phyloP scores from a whole-genome alignment of 35 echinoderm and acorn worm species.

The Diadema setosum region DNA sequence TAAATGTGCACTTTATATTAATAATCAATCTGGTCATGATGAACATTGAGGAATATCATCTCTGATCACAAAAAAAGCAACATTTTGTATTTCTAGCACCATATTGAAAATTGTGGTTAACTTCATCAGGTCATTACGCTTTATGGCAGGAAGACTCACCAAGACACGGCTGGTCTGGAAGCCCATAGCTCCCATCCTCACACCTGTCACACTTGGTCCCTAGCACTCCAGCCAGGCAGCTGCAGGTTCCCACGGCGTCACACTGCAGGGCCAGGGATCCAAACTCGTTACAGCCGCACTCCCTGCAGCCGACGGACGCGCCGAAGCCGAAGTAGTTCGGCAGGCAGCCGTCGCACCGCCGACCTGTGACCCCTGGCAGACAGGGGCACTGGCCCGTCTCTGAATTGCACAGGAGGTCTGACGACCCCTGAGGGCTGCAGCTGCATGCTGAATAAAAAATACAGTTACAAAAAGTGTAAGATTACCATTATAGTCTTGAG shows the following conservation, averaged over 20 bases:
- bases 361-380: conserved; percentile 40
- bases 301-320: conserved; percentile 12
- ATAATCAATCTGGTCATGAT: too few species aligned
- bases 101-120: too few species aligned
- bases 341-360: conserved; percentile 50
- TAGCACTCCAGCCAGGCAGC: conserved; percentile 48
- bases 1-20: too few species aligned
- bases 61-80: too few species aligned
- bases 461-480: too few species aligned
- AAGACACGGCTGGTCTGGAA: conserved; percentile 63
- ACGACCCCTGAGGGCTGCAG: conserved; percentile 62
- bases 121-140: too few species aligned
- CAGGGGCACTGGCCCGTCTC: conserved; percentile 84
- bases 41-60: too few species aligned
- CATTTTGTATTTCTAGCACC: too few species aligned
- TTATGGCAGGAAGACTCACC: conserved; percentile 49
- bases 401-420: conserved; percentile 45
- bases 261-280: conserved; percentile 79
- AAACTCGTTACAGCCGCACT: conserved; percentile 82
- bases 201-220: conserved; percentile 80
- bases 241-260: conserved; percentile 36
- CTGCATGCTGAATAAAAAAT: conserved; percentile 69
- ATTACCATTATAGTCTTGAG: too few species aligned
- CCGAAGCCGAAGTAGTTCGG: conserved; percentile 72
- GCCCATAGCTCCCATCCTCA: conserved; percentile 47